Conservation (phyloP, 2,888 invertebrate species). For the Thymelicus sylvestris region DNA sequence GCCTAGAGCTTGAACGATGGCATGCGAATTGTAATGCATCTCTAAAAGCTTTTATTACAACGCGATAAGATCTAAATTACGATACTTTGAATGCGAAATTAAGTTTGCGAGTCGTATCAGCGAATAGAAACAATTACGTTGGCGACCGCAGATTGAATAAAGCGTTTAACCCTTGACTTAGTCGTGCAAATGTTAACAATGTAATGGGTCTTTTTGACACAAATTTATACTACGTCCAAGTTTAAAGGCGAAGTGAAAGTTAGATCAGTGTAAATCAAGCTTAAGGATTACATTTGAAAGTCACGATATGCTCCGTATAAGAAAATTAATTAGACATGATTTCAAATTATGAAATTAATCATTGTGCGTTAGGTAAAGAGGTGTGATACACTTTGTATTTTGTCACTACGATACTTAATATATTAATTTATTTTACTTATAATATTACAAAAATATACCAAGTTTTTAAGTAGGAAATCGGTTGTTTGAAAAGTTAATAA, state of each 20-base stretch:
- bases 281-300: conserved; percentile 21
- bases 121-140: conserved; percentile 72
- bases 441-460: no score
- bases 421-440: no score
- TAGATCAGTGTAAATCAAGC: conserved; percentile 20
- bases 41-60: conserved; percentile 46
- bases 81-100: conserved; percentile 37
- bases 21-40: conserved; percentile 40
- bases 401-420: no score
- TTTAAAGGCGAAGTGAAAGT: conserved; percentile 30
- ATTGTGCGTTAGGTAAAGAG: no score
- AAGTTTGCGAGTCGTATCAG: conserved; percentile 51
- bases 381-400: no score
- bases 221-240: conserved; percentile 24
- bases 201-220: conserved; percentile 38
- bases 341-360: no score
- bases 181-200: conserved; percentile 37
- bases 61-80: conserved; percentile 54
- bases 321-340: background rate
- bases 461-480: no score
- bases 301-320: conserved; percentile 28
- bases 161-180: conserved; percentile 70
- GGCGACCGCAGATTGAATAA: conserved; percentile 76
- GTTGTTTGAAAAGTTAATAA: no score
- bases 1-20: conserved; percentile 39